Evolutionary conservation across 2,797 vertebrate genomes (phyloP).

Genomic region (Lacerta agilis): DNA sequence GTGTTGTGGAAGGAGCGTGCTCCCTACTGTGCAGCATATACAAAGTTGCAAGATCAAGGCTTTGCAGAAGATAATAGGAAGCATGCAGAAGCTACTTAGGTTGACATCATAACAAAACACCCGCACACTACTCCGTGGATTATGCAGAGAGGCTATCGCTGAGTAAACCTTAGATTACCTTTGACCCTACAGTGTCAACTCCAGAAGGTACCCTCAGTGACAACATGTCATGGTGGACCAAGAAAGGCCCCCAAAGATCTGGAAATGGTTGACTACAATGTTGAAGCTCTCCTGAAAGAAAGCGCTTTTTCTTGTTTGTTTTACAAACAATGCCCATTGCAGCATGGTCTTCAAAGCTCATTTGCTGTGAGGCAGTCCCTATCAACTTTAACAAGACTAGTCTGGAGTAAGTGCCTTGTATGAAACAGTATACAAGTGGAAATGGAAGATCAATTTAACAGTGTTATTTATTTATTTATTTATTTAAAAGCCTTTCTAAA

Average conservation of each 20-base stretch:
- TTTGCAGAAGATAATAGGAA: neutral
- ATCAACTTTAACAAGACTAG: neutral
- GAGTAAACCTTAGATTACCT: conserved; percentile 8
- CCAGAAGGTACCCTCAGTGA: neutral
- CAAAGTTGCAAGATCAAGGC: conserved; percentile 15
- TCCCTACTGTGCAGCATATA: conserved; percentile 2
- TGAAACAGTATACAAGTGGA: neutral
- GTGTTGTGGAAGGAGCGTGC: neutral
- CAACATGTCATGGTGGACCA: neutral
- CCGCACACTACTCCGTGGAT: neutral
- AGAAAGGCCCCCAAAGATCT: neutral
- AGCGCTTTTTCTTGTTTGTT: neutral
- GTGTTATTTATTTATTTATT: neutral
- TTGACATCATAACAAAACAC: conserved; percentile 14
- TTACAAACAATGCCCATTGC: neutral
- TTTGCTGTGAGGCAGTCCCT: neutral
- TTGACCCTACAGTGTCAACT: neutral
- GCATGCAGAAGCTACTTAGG: neutral
- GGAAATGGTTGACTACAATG: neutral
- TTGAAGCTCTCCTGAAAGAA: neutral
- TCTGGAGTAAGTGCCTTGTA: neutral
- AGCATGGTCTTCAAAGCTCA: neutral
- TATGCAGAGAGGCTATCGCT: neutral
- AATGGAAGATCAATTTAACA: neutral
- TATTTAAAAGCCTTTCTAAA: no score